Base-by-base conservation (phyloP, 2,797 vertebrate genomes). In the Sebastes taczanowskii region DNA sequence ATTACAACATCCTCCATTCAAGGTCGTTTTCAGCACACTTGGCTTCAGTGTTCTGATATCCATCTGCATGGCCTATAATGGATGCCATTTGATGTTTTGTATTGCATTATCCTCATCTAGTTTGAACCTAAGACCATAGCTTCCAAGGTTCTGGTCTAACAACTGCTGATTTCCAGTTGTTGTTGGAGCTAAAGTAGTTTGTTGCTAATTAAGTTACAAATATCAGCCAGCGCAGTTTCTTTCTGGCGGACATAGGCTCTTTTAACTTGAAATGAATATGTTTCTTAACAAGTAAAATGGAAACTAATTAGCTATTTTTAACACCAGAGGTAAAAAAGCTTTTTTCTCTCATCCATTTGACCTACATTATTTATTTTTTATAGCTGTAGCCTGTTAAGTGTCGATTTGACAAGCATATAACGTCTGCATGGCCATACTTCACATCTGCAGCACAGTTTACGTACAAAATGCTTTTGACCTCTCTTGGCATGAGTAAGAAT, bases 131-230 rank as follows among this genome's bases (percentile, higher is more conserved):
- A 56, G 64, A 60, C 58, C n/a, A 27, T 23, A 35, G 34, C 52
- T 69, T 74, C 81, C 32, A 78, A 71, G 9, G 32, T 58, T 73
- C n/a, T 56, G 9, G 42, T 25, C 34, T 69, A 56, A 73, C 69
- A 79, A 67, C 60, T 60, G 60, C n/a, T 27, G 27, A 53, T 72
- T 67, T 77, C 63, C 27, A 67, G 82, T 82, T 84, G 74, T 69
- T 70, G 23, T 52, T 55, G 46, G 38, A 65, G 74, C 38, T 68
- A 6, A 1, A 4, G 59, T 20, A 23, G 18, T 60, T 77, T 53
- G 35, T 42, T 67, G 74, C 71, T 89, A 82, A 90, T 86, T 74
- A 80, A 77, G 61, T 80, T 75, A 71, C 66, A 61, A 86, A 78
- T 85, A 77, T 63, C 72, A 82, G 56, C 70, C 67, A 60, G 68